Evolutionary conservation across 2,888 invertebrate genomes (phyloP).

Genomic region (Eupithecia vulgata): DNA sequence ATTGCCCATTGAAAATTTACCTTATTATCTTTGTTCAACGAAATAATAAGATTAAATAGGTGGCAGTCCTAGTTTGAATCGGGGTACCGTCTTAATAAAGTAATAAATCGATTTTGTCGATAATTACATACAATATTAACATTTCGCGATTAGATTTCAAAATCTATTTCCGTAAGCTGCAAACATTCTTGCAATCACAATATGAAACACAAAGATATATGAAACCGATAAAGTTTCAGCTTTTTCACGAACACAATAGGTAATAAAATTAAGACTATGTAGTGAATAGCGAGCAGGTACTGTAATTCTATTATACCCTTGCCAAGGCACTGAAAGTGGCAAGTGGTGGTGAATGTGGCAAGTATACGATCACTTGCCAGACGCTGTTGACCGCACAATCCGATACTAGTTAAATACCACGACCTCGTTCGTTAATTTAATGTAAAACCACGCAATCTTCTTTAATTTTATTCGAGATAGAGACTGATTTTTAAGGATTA

Average conservation of each 20-base stretch:
- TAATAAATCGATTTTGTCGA: too few relatives aligned
- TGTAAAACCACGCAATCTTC: not conserved
- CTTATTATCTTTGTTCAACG: too few relatives aligned
- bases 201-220: not conserved
- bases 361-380: slow-evolving; percentile 26
- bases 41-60: too few relatives aligned
- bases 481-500: too few relatives aligned
- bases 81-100: too few relatives aligned
- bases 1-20: too few relatives aligned
- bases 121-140: too few relatives aligned
- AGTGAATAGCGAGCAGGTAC: slow-evolving; percentile 3
- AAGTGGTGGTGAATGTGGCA: not conserved
- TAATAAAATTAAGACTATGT: slow-evolving; percentile 16
- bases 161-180: not conserved
- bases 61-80: too few relatives aligned
- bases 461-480: not conserved
- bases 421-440: not conserved
- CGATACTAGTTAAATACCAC: not conserved
- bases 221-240: not conserved
- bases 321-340: slow-evolving; percentile 19
- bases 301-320: slow-evolving; percentile 11
- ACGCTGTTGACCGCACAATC: slow-evolving; percentile 19
- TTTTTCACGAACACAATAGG: not conserved
- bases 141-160: not conserved
- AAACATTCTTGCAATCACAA: not conserved